These are phyloP conservation scores for Verasper variegatus DNA, from an alignment of 2,113 vertebrate species.

Conservation along the genomic window DNA sequence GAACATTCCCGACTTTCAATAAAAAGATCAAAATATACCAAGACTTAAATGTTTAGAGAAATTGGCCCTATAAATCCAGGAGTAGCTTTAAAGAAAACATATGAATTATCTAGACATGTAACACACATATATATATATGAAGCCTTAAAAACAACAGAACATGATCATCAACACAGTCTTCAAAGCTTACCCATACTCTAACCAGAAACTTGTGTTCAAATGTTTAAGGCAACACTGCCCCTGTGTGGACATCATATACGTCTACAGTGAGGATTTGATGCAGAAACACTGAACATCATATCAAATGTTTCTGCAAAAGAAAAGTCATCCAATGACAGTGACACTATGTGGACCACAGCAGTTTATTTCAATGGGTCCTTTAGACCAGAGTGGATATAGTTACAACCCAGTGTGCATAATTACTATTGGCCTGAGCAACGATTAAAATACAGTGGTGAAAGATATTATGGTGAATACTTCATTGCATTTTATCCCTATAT, in stretches of 20 bases:
- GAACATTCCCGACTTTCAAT: not conserved
- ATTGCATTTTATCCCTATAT: no score
- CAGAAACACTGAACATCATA: not conserved
- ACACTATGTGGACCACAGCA: not conserved
- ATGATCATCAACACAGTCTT: not conserved
- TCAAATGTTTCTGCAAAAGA: not conserved
- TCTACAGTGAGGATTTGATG: constrained; percentile 1
- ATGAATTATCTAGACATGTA: not conserved
- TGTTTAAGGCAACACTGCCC: constrained; percentile 41
- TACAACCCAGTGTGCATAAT: no score
- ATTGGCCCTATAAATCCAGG: not conserved
- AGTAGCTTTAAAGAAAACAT: not conserved
- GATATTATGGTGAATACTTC: no score
- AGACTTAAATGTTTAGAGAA: not conserved
- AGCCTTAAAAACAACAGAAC: not conserved
- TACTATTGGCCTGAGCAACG: no score
- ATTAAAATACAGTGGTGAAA: no score
- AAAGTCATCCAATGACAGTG: not conserved
- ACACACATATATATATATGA: not conserved
- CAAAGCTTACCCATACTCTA: not conserved
- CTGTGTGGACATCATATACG: constrained; percentile 33
- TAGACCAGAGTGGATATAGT: no score
- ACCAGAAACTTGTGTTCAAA: not conserved
- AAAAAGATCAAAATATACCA: constrained; percentile 6
- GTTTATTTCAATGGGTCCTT: not conserved